Percentiles rank a stretch among this genome's conserved stretches.
Conservation (phyloP, 2,113 vertebrate species). For the Origma solitaria region DNA sequence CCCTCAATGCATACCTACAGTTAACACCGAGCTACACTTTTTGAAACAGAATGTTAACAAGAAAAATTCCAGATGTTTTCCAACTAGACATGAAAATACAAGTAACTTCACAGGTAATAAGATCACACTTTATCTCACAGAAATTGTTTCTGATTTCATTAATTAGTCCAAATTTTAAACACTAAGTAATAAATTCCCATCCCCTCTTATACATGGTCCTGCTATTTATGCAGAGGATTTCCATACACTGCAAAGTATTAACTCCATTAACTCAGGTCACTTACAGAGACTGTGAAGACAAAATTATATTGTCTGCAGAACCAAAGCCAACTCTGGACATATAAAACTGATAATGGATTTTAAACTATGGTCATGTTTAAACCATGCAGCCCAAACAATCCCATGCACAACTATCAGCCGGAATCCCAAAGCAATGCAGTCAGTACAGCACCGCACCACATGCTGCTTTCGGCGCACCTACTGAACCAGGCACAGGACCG, state of each 20-base stretch:
- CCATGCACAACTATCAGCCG: accelerated
- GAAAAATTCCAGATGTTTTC: background rate
- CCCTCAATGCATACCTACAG: background rate
- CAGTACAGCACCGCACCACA: background rate
- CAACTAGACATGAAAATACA: background rate
- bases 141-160: background rate
- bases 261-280: accelerated
- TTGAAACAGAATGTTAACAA: background rate
- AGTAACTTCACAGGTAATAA: background rate
- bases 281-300: background rate
- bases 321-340: background rate
- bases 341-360: background rate
- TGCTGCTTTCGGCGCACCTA: background rate
- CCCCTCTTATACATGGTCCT: background rate
- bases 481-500: background rate
- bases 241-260: background rate
- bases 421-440: background rate
- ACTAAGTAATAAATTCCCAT: background rate
- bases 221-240: background rate
- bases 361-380: background rate
- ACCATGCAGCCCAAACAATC: background rate
- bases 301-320: background rate
- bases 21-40: background rate
- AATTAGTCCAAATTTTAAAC: background rate
- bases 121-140: background rate